Evolutionary conservation across 2,113 vertebrate species (phyloP), one percentile per base, ranked within the genome.

Genomic region (Nannospalax galili): DNA sequence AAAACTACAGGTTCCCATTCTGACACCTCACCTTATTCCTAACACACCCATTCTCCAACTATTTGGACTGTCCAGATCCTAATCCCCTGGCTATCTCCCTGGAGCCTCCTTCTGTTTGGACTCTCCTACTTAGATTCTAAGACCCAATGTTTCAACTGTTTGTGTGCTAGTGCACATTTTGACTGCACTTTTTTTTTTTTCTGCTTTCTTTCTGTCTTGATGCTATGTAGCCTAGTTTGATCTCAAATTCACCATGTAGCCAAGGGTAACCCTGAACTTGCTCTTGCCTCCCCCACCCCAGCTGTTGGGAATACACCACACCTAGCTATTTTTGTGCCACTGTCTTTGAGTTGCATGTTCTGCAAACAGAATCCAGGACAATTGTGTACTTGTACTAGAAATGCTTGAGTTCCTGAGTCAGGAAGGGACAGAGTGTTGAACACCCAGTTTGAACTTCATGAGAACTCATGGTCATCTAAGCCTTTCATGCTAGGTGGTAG

Each of bases 121-220:
- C 22, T 85, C 60, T 88, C 62, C 65, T 77, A 60, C 24, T 84
- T 40, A 58, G 45, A 72, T 67, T 42, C 52, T 40, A 89, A 89
- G 73, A 95, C 45, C 37, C 73, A 93, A 80, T 9, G 87, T 42
- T 94, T 74, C 60, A 79, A 42, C 65, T 79, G 9, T 28, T 82
- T 85, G 84, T 72, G 15, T 28, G 74, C 4, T 30, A 75, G 14
- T 77, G 26, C 48, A n/a, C n/a, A n/a, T 48, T 42, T 48, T 48
- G 26, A 48, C 7, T 48, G 42, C 42, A 42, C 42, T 28, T 7
- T 75, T 16, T 15, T 12, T 26, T 26, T 12, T n/a, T n/a, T n/a
- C n/a, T n/a, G n/a, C n/a, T n/a, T n/a, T n/a, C n/a, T n/a, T n/a
- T n/a, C n/a, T n/a, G n/a, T n/a, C n/a, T n/a, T n/a, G n/a, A n/a